Evolutionary conservation across 2,888 invertebrate species (phyloP), one percentile per base, ranked within the genome.

Genomic region (Synergus umbraculus): DNA sequence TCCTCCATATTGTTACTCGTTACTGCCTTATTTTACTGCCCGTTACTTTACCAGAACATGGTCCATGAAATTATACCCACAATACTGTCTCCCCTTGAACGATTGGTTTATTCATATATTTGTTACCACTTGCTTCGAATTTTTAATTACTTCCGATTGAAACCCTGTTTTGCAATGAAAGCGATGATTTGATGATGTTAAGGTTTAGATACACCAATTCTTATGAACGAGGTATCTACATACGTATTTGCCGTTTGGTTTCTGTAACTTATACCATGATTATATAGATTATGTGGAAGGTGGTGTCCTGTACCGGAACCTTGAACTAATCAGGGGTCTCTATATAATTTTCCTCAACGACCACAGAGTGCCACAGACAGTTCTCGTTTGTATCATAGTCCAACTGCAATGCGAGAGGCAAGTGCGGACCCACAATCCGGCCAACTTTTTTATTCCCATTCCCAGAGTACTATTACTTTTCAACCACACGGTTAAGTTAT

Each of bases 391-490:
- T 66, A 66, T 43, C 66, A 66, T 10, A 66, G 66, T 43, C 44
- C 44, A 67, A 67, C 46, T 67, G 44, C 67, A 66, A 66, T 18
- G 66, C 66, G 43, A 66, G 44, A 69, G 49, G 49, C 54, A 73
- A 54, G 29, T 69, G 49, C 15, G 41, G n/a, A 49, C 54, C 67
- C 54, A 54, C 73, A 73, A 73, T 49, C 37, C 37, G 49, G 4
- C 37, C 15, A 73, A 49, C 5, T 73, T 73, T 54, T 73, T 73
- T 54, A 37, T 54, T 73, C 49, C 49, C 9, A 69, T 69, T 66
- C 77, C 78, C 67, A 79, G 79, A 67, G 43, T 73, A 78, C 79
- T 78, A 80, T 83, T 81, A 81, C 82, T 79, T 83, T 83, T 83
- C 81, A 67, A 78, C 79, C 73, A 76, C 69, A 69, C 46, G 67